These are phyloP conservation scores for Aplochiton taeniatus DNA, from an alignment of 2,797 vertebrate species.

Conservation along the genomic window DNA sequence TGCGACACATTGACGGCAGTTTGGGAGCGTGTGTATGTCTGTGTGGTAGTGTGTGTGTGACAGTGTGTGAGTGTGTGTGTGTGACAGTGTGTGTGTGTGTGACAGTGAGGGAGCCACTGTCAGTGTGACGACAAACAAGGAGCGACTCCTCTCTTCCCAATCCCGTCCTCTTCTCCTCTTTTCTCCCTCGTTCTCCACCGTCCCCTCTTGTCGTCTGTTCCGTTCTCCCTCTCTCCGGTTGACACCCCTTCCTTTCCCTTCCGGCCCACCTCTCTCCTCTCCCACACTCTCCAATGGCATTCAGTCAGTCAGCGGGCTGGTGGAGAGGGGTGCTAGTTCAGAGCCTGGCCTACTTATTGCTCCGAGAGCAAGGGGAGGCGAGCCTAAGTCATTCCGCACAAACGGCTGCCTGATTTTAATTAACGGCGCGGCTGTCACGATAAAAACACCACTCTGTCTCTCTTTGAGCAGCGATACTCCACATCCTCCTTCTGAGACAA, in stretches of 20 bases:
- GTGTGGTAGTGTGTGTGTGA: background rate
- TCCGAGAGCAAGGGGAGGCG: constrained; percentile 61
- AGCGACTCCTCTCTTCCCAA: constrained; percentile 1
- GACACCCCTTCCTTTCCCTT: background rate
- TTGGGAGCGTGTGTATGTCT: constrained; percentile 21
- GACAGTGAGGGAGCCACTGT: constrained; percentile 25
- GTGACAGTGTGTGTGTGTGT: constrained; percentile 9
- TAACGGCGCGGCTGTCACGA: constrained; percentile 59
- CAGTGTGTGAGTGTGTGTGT: background rate
- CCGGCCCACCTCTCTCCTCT: constrained; percentile 25
- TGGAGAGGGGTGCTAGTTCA: constrained; percentile 38
- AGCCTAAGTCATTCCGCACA: constrained; percentile 65
- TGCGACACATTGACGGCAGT: constrained; percentile 41
- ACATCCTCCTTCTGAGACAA: constrained; percentile 46
- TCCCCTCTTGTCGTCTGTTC: background rate
- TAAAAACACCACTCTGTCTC: constrained; percentile 64
- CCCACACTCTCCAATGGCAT: constrained; percentile 46
- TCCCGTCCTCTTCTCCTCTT: background rate
- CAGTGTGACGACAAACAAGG: constrained; percentile 58
- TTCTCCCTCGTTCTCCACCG: background rate
- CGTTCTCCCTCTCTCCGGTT: constrained; percentile 8
- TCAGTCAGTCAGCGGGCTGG: constrained; percentile 57
- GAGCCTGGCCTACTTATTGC: constrained; percentile 66
- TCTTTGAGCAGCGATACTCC: constrained; percentile 58
- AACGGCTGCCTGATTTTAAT: constrained; percentile 76